phyloP scores from a whole-genome alignment of 1,140 invertebrate species.

The Druon quercuslanigerum region DNA sequence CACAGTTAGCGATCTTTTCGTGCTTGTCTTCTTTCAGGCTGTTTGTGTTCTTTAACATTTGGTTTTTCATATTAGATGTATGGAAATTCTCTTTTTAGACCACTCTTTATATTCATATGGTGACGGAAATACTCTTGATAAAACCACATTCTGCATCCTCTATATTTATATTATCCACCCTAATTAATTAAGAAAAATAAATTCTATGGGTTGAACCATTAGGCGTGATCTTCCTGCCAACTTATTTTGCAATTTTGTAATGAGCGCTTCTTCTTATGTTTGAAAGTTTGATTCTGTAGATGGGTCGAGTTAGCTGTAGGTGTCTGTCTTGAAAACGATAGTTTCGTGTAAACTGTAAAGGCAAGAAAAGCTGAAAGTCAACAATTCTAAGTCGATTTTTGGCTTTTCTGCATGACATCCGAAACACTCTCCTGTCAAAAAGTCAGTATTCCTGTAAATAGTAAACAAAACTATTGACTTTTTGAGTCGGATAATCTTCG shows the following conservation, averaged over 20 bases:
- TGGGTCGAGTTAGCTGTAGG: background rate
- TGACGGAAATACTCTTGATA: background rate
- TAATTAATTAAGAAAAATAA: no score
- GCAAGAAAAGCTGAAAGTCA: conserved; percentile 15
- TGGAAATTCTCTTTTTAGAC: background rate
- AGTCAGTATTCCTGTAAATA: conserved; percentile 41
- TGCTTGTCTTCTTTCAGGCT: conserved; percentile 35
- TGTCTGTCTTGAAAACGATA: background rate
- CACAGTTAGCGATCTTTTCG: conserved; percentile 42
- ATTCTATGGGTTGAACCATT: background rate
- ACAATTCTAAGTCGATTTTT: conserved; percentile 31
- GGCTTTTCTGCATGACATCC: background rate
- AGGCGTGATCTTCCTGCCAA: background rate
- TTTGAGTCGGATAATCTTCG: conserved; percentile 60
- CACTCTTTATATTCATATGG: no score
- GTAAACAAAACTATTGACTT: conserved; percentile 55
- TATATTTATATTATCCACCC: no score
- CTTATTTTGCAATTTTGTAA: background rate
- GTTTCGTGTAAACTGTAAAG: background rate
- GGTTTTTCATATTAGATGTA: background rate
- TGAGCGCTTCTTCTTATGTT: background rate
- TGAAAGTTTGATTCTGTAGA: background rate
- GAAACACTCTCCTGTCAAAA: conserved; percentile 35
- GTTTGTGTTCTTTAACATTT: background rate
- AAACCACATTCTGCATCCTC: no score